A percentile compares a stretch with the other conserved stretches of the same genome.
Evolutionary conservation across 2,888 invertebrate genomes (phyloP).

Genomic region (Hirtodrosophila alboralis): DNA sequence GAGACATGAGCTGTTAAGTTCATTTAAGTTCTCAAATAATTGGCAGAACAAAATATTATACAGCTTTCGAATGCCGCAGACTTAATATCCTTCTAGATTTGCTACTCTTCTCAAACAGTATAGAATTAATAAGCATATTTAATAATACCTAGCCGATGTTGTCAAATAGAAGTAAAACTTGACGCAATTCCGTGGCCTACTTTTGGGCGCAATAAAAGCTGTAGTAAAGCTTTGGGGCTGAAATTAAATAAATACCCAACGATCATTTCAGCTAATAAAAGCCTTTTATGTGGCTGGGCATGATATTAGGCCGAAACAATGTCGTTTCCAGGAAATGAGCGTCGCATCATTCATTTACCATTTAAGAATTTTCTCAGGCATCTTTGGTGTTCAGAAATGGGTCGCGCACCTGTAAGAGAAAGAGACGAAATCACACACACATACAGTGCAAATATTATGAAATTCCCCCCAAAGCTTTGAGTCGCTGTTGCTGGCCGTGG

Average conservation of each 20-base stretch:
- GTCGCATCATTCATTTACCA: constrained; percentile 62
- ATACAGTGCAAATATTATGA: constrained; percentile 72
- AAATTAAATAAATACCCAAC: not conserved
- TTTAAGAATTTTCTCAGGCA: constrained; percentile 68
- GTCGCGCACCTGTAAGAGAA: constrained; percentile 70
- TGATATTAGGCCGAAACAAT: constrained; percentile 36
- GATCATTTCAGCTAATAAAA: constrained; percentile 14
- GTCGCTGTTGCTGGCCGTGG: constrained; percentile 19
- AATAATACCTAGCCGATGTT: too few species aligned
- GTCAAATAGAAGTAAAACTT: not conserved
- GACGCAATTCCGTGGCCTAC: constrained; percentile 15
- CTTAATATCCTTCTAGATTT: too few species aligned
- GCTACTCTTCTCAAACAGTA: too few species aligned
- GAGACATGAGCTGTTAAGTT: too few species aligned
- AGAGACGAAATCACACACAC: constrained; percentile 30
- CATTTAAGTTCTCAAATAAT: too few species aligned
- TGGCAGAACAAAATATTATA: too few species aligned
- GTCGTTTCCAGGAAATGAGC: constrained; percentile 59
- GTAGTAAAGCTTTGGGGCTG: constrained; percentile 18
- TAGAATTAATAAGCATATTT: too few species aligned
- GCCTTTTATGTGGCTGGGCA: constrained; percentile 23
- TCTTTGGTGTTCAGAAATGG: constrained; percentile 48
- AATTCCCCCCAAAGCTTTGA: constrained; percentile 46
- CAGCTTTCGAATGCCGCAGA: too few species aligned
- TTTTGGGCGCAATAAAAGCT: constrained; percentile 29